These are phyloP conservation scores for Mormyrus iriodes DNA, from an alignment of 2,113 vertebrate genomes.

Conservation along the genomic window DNA sequence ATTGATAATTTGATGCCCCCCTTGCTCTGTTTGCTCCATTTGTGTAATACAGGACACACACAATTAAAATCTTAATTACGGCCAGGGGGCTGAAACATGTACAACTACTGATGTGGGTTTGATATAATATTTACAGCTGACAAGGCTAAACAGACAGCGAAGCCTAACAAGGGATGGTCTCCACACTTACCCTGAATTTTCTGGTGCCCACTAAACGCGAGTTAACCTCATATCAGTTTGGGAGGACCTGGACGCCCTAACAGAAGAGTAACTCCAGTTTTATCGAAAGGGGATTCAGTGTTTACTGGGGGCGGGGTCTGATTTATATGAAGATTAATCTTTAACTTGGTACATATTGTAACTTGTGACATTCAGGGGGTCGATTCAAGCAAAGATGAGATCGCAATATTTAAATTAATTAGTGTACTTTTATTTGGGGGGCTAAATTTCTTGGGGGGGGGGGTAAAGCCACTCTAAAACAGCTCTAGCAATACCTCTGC, in stretches of 20 bases:
- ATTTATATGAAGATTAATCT: background rate
- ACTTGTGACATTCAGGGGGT: background rate
- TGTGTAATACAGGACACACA: background rate
- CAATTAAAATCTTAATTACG: constrained; percentile 20
- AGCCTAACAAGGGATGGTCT: background rate
- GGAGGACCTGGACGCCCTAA: background rate
- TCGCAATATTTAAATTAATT: background rate
- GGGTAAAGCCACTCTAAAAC: background rate
- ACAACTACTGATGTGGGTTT: background rate
- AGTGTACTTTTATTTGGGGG: background rate
- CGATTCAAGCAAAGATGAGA: background rate
- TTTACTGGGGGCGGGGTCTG: background rate
- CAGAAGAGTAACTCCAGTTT: background rate
- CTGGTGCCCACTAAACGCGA: background rate
- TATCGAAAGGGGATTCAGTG: background rate
- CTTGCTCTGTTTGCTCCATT: background rate
- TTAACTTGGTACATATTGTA: background rate
- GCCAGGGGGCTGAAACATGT: constrained; percentile 12
- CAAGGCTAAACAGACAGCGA: background rate
- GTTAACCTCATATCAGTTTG: background rate
- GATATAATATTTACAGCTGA: constrained; percentile 23
- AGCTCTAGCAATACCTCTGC: background rate
- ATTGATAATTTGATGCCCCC: background rate
- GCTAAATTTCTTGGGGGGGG: background rate
- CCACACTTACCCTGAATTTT: background rate